Conservation (phyloP, 1,140 invertebrate species). For the Brachionus paranguensis region DNA sequence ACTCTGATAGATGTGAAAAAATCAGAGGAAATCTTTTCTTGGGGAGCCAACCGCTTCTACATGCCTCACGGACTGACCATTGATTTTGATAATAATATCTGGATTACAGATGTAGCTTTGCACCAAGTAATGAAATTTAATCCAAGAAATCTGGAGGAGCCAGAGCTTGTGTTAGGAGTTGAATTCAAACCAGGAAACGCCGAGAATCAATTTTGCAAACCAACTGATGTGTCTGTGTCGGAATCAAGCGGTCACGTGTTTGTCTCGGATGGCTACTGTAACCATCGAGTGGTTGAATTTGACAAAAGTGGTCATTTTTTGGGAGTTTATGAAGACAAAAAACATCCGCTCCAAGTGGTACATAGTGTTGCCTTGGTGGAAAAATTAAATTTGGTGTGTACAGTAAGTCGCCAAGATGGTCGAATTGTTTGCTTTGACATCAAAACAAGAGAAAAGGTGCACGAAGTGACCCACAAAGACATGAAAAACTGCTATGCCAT, state of each 20-base stretch:
- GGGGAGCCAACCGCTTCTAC: constrained; percentile 78
- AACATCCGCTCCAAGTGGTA: background rate
- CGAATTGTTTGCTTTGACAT: constrained; percentile 37
- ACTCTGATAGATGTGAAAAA: constrained; percentile 68
- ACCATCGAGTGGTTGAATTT: constrained; percentile 77
- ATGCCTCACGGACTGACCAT: constrained; percentile 88
- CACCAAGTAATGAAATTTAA: constrained; percentile 73
- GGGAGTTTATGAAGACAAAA: constrained; percentile 47
- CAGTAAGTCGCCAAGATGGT: constrained; percentile 34
- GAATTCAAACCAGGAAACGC: constrained; percentile 70
- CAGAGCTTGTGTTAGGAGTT: constrained; percentile 71
- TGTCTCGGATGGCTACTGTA: constrained; percentile 88
- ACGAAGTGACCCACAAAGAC: background rate
- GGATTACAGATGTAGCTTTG: constrained; percentile 88
- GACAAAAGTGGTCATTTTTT: constrained; percentile 66
- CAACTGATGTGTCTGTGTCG: constrained; percentile 80
- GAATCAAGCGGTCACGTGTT: constrained; percentile 74
- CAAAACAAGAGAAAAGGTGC: background rate
- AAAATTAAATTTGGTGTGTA: constrained; percentile 15
- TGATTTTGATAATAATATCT: constrained; percentile 75
- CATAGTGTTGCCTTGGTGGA: constrained; percentile 1
- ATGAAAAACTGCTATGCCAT: constrained; percentile 39
- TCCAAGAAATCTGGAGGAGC: constrained; percentile 64
- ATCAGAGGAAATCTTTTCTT: constrained; percentile 67
- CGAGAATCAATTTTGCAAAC: constrained; percentile 75